phyloP scores from a whole-genome alignment of 2,797 vertebrate genomes.

The Esox lucius region DNA sequence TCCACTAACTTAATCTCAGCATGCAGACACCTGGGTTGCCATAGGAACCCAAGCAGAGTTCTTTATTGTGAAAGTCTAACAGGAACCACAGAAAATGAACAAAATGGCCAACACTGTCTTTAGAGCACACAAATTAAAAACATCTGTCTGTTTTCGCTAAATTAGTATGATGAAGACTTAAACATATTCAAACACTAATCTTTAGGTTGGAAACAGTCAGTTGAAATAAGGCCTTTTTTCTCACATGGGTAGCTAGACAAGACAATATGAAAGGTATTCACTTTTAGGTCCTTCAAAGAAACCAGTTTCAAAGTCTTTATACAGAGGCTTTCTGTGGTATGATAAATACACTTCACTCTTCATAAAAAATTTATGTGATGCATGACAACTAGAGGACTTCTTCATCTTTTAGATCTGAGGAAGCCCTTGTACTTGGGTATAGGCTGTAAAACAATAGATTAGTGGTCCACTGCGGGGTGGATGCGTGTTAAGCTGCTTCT shows the following conservation, averaged over 20 bases:
- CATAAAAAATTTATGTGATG: neutral
- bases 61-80: neutral
- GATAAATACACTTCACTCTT: neutral
- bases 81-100: neutral
- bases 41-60: conserved; percentile 19
- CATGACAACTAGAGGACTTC: neutral
- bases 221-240: neutral
- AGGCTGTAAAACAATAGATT: conserved; percentile 33
- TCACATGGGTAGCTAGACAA: neutral
- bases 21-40: conserved; percentile 45
- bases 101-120: neutral
- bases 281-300: neutral
- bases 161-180: neutral
- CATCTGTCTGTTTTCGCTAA: conserved; percentile 1
- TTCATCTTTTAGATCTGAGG: conserved; percentile 3
- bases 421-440: conserved; percentile 4
- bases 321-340: neutral
- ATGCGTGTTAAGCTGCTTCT: conserved; percentile 55
- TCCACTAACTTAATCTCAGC: conserved; percentile 51
- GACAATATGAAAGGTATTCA: neutral
- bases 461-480: neutral
- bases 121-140: neutral
- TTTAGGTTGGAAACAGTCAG: neutral
- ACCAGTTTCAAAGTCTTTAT: neutral
- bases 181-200: neutral